These are phyloP conservation scores for Aphidoletes aphidimyza DNA, from an alignment of 2,888 invertebrate species.

Conservation along the genomic window DNA sequence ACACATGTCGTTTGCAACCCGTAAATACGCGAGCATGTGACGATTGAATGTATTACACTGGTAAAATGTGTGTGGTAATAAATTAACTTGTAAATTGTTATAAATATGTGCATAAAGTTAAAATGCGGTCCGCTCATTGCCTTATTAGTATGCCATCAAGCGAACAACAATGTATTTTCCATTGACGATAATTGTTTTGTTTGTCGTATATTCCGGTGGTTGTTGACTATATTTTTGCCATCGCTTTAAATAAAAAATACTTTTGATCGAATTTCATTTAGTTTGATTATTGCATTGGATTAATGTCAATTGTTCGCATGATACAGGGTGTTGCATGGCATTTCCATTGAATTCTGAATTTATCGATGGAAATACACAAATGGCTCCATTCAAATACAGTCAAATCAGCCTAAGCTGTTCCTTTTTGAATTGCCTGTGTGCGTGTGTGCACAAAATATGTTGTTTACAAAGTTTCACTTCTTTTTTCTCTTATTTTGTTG, in stretches of 20 bases:
- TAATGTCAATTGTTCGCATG: slow-evolving; percentile 40
- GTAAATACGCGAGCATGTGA: neutral
- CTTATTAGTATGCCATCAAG: slow-evolving; percentile 45
- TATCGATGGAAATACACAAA: neutral
- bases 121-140: neutral
- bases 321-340: neutral
- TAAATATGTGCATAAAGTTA: neutral
- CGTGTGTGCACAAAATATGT: slow-evolving; percentile 42
- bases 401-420: too few species aligned
- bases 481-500: neutral
- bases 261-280: slow-evolving; percentile 41
- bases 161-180: neutral
- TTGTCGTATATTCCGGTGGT: neutral
- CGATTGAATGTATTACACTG: neutral
- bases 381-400: too few species aligned
- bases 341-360: neutral
- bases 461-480: neutral
- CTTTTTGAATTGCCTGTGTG: neutral
- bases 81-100: slow-evolving; percentile 51
- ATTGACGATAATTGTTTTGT: slow-evolving; percentile 49
- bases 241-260: neutral
- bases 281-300: slow-evolving; percentile 37
- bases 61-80: slow-evolving; percentile 32
- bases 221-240: slow-evolving; percentile 51
- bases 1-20: neutral